Evolutionary conservation across 1,140 invertebrate genomes (phyloP), one percentile per base, ranked within the genome.

Genomic region (Pristionchus pacificus): DNA sequence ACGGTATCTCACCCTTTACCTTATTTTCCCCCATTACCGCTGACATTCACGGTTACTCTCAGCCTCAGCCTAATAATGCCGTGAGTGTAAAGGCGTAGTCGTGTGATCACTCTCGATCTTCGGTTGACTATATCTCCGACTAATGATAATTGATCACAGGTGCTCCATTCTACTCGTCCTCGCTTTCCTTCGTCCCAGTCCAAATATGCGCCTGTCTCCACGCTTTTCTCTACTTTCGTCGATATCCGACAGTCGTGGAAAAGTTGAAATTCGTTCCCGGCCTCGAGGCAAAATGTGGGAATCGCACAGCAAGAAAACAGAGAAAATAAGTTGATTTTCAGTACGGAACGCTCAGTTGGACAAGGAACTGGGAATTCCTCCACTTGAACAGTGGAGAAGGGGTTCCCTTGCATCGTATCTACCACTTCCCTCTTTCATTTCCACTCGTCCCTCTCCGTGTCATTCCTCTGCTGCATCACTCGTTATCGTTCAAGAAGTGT

Each of bases 201-300:
- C 76, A 77, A 60, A 32, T 77, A 2, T 77, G 76, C 68, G 74
- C 74, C 2, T 77, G 76, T 30, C 30, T 77, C 28, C 74, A 77
- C 14, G 74, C 74, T 1, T 71, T 72, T 59, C 32, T 77, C 2
- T 77, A 77, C 30, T 77, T 77, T 32, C 28, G 63, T 31, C 66
- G 74, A 24, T 77, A 70, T 71, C 76, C 59, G 15, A 61, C 73
- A 15, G 75, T 72, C 1, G 70, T 68, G 2, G 74, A 77, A 38
- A 77, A 76, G 25, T 38, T 72, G 19, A 70, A 77, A 65, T 69
- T 73, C 49, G 71, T 77, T 28, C 76, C 76, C n/a, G 74, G 74
- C 28, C 60, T 77, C 15, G 74, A 76, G 70, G 74, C 77, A 27
- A 72, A 72, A 64, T 33, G 74, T 71, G 31, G 55, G 64, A 27